These are phyloP conservation scores for Melanostoma scalare DNA, from an alignment of 2,888 invertebrate genomes.

Conservation along the genomic window DNA sequence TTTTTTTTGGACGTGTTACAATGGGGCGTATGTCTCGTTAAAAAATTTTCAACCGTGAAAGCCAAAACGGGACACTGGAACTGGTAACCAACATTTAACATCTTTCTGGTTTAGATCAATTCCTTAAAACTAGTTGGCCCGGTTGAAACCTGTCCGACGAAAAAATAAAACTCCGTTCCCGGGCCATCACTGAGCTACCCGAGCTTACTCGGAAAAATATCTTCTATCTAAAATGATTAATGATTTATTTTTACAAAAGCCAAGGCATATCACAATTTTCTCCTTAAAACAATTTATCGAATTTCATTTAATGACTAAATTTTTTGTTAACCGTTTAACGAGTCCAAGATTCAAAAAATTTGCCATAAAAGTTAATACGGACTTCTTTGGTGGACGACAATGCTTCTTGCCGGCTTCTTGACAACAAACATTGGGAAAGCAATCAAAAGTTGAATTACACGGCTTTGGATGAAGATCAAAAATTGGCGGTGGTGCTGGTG, in stretches of 20 bases:
- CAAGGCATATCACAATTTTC: slow-evolving; percentile 54
- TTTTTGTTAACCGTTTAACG: slow-evolving; percentile 80
- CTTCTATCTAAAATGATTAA: background rate
- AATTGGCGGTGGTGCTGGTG: slow-evolving; percentile 86
- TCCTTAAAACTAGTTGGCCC: too few relatives aligned
- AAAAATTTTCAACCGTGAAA: too few relatives aligned
- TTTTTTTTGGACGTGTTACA: too few relatives aligned
- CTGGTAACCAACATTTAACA: too few relatives aligned
- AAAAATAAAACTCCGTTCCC: too few relatives aligned
- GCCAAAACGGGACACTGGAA: too few relatives aligned
- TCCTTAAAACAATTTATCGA: background rate
- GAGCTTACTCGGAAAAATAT: too few relatives aligned
- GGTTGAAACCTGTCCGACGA: too few relatives aligned
- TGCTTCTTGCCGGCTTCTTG: slow-evolving; percentile 88
- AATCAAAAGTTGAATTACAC: slow-evolving; percentile 88
- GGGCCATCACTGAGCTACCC: too few relatives aligned
- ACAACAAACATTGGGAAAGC: slow-evolving; percentile 91
- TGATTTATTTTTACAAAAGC: slow-evolving; percentile 24
- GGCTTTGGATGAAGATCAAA: slow-evolving; percentile 88
- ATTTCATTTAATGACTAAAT: slow-evolving; percentile 80
- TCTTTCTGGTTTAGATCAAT: too few relatives aligned
- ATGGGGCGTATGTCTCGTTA: too few relatives aligned
- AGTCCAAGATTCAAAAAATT: slow-evolving; percentile 82
- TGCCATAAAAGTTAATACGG: slow-evolving; percentile 86
- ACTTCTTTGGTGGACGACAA: slow-evolving; percentile 89